phyloP scores from a whole-genome alignment of 2,888 invertebrate species.

The Romanomermis culicivorax region DNA sequence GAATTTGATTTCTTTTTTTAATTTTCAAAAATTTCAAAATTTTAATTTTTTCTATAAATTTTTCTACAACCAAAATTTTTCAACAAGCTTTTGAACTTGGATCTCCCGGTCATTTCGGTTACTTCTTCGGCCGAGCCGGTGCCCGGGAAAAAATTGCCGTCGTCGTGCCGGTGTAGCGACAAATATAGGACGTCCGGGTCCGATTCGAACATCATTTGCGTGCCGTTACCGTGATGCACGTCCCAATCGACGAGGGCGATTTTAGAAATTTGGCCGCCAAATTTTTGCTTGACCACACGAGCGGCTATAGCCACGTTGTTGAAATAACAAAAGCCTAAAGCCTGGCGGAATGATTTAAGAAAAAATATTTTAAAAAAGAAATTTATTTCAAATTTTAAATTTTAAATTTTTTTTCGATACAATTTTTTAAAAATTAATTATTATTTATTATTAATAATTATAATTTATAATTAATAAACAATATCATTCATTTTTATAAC shows the following conservation, averaged over 20 bases:
- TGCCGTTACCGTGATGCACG: constrained; percentile 33
- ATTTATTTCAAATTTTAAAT: no score
- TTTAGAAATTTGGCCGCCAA: constrained; percentile 36
- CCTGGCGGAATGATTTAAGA: constrained; percentile 14
- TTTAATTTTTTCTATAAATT: no score
- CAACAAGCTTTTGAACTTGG: no score
- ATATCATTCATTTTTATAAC: no score
- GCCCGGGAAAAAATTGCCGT: constrained; percentile 98
- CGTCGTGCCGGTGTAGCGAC: constrained; percentile 94
- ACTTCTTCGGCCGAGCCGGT: constrained; percentile 78
- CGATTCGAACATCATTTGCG: constrained; percentile 90
- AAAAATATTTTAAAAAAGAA: background rate
- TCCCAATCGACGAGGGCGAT: constrained; percentile 92
- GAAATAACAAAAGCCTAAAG: constrained; percentile 84
- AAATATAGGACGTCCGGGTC: constrained; percentile 82
- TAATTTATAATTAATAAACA: no score
- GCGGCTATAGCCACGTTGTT: constrained; percentile 92
- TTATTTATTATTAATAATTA: no score
- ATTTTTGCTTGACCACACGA: constrained; percentile 50
- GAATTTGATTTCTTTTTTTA: no score
- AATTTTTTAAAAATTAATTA: no score
- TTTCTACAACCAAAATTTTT: no score
- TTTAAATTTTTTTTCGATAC: no score
- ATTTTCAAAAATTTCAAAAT: no score
- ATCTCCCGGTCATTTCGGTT: no score